A percentile compares a stretch with the other conserved stretches of the same genome.
phyloP scores from a whole-genome alignment of 2,113 vertebrate genomes.

The Siphamia tubifer region DNA sequence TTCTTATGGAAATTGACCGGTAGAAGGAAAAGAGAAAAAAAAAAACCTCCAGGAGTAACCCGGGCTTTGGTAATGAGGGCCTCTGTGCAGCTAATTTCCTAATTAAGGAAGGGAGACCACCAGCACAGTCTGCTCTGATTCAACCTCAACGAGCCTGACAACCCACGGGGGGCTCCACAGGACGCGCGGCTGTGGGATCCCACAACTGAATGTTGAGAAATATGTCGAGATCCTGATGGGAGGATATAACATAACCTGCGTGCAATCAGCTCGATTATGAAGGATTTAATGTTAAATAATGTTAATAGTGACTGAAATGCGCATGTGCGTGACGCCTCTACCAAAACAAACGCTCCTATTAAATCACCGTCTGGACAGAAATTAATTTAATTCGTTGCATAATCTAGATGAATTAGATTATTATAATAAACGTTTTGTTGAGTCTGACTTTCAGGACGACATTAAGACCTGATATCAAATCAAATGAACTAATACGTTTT shows the following conservation, averaged over 20 bases:
- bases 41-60: slow-evolving; percentile 44
- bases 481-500: not conserved
- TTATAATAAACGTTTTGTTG: not conserved
- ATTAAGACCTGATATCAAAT: not conserved
- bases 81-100: slow-evolving; percentile 81
- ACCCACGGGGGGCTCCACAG: slow-evolving; percentile 51
- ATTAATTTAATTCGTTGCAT: not conserved
- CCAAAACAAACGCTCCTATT: too few relatives aligned
- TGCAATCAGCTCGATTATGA: not conserved
- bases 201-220: slow-evolving; percentile 58
- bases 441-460: not conserved
- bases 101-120: slow-evolving; percentile 87
- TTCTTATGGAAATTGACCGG: slow-evolving; percentile 79
- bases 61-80: slow-evolving; percentile 80
- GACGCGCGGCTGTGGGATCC: slow-evolving; percentile 51
- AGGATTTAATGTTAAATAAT: not conserved
- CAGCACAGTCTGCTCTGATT: slow-evolving; percentile 72
- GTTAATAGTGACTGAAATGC: not conserved
- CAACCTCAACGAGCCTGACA: slow-evolving; percentile 50
- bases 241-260: slow-evolving; percentile 26
- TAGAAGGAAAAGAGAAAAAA: slow-evolving; percentile 49
- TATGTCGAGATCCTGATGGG: slow-evolving; percentile 32
- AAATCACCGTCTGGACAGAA: not conserved
- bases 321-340: not conserved
- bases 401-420: not conserved